Conservation (phyloP, 2,888 invertebrate genomes). For the Hypena proboscidalis region DNA sequence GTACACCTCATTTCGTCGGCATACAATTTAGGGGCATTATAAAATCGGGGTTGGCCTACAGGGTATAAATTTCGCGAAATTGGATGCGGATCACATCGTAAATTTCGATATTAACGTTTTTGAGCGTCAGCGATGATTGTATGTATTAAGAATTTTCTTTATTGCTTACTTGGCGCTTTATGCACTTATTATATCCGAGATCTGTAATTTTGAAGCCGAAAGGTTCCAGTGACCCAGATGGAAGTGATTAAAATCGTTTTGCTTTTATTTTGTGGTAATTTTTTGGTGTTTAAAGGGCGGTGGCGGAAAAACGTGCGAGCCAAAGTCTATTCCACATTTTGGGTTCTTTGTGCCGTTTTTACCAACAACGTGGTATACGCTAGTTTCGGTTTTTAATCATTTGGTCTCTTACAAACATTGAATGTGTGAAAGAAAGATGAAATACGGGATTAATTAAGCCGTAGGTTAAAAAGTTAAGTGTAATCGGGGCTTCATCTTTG, state of each 20-base stretch:
- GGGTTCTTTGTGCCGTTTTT: too few species aligned
- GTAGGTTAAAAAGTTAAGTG: too few species aligned
- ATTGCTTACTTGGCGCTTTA: conserved; percentile 47
- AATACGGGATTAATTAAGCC: too few species aligned
- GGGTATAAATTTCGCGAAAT: conserved; percentile 69
- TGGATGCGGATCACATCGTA: conserved; percentile 59
- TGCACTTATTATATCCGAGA: conserved; percentile 50
- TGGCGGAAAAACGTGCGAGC: too few species aligned
- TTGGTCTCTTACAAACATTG: too few species aligned
- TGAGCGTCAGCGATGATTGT: conserved; percentile 39
- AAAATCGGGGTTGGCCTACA: conserved; percentile 57
- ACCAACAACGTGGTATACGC: too few species aligned
- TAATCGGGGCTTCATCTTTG: too few species aligned
- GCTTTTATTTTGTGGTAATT: conserved; percentile 17
- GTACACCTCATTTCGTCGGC: conserved; percentile 26
- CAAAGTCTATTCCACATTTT: too few species aligned
- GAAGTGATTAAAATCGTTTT: conserved; percentile 24
- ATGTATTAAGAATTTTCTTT: conserved; percentile 46
- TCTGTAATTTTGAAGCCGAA: conserved; percentile 58
- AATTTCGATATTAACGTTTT: conserved; percentile 59
- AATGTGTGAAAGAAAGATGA: too few species aligned
- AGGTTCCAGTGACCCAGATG: conserved; percentile 40
- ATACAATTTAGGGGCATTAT: conserved; percentile 51
- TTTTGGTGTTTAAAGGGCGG: conserved; percentile 3
- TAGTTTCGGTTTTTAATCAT: too few species aligned